phyloP scores from a whole-genome alignment of 2,888 invertebrate species.

The Aphodius sticticus region DNA sequence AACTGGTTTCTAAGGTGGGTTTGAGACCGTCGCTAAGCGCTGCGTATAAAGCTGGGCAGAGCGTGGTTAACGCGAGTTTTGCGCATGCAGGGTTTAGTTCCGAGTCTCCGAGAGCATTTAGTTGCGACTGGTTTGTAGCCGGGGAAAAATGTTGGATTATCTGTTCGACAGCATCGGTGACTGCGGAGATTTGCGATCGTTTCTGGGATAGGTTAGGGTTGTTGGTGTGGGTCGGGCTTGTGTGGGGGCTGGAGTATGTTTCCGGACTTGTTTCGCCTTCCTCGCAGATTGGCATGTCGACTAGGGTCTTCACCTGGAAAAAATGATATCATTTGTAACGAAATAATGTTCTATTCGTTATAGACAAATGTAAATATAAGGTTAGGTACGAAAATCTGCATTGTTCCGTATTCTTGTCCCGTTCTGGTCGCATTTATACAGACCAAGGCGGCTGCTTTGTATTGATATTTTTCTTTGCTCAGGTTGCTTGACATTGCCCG shows the following conservation, averaged over 20 bases:
- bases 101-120: constrained; percentile 67
- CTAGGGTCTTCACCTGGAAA: constrained; percentile 61
- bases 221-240: constrained; percentile 48
- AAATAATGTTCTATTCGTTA: constrained; percentile 61
- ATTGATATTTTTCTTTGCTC: no score
- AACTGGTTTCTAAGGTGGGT: constrained; percentile 81
- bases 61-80: constrained; percentile 75
- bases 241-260: constrained; percentile 65
- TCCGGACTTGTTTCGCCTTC: constrained; percentile 70
- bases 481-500: no score
- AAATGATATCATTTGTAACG: neutral
- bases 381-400: no score
- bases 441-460: no score
- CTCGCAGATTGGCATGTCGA: constrained; percentile 71
- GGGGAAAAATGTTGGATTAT: constrained; percentile 75
- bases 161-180: constrained; percentile 78
- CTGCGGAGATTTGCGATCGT: constrained; percentile 74
- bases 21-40: constrained; percentile 86
- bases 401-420: no score
- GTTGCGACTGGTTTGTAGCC: constrained; percentile 70
- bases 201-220: constrained; percentile 66
- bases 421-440: no score
- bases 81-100: constrained; percentile 71
- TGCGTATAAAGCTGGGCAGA: constrained; percentile 86
- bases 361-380: constrained; percentile 46